Percentiles rank a stretch among this genome's conserved stretches.
These are phyloP conservation scores for Atherinomorus stipes DNA, from an alignment of 2,113 vertebrate species.

Conservation along the genomic window DNA sequence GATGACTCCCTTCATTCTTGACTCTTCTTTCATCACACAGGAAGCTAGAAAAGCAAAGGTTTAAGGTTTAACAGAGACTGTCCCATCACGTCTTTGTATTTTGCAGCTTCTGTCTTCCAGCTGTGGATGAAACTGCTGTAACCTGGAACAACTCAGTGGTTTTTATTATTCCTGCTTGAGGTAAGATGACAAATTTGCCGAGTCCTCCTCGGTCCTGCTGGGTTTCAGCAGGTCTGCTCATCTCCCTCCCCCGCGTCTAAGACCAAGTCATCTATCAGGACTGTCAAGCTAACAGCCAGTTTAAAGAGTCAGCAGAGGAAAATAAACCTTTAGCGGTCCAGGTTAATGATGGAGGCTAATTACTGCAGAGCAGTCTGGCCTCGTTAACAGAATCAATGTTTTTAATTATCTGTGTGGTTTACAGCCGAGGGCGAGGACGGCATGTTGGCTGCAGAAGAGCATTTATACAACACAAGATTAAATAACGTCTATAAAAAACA, in stretches of 20 bases:
- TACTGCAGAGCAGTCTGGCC: not conserved
- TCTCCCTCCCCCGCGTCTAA: no score
- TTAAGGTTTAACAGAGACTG: no score
- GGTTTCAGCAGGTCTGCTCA: not conserved
- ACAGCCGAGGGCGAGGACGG: not conserved
- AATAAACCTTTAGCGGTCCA: constrained; percentile 1
- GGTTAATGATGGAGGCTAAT: not conserved
- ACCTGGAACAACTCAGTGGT: not conserved
- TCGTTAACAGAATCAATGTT: constrained; percentile 11
- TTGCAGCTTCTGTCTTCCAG: no score
- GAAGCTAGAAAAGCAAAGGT: no score
- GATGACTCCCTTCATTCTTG: no score
- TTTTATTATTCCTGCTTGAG: constrained; percentile 9
- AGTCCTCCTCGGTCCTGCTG: not conserved
- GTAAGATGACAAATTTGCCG: constrained; percentile 45
- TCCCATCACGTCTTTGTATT: no score
- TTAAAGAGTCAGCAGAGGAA: not conserved
- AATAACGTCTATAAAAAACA: no score
- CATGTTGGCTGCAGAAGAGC: no score
- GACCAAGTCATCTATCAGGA: no score
- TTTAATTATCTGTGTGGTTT: no score
- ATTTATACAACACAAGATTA: no score
- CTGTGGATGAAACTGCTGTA: not conserved
- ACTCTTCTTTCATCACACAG: no score
- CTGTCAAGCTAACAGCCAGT: not conserved